Evolutionary conservation across 1,140 invertebrate genomes (phyloP).

Genomic region (Drosophila simulans): DNA sequence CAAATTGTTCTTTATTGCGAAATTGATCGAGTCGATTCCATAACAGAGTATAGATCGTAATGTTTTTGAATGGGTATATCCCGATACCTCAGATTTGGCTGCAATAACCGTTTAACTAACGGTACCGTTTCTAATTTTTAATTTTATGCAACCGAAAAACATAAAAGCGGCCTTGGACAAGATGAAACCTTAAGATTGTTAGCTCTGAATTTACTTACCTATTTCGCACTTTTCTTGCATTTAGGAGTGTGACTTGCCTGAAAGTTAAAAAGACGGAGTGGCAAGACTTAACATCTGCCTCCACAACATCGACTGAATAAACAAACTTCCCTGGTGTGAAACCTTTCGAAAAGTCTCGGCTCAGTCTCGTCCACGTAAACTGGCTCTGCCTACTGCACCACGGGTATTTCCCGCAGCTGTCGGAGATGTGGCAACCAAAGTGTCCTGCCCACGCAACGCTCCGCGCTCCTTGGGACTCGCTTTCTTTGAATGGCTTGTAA

Average conservation of each 20-base stretch:
- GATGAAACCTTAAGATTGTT: neutral
- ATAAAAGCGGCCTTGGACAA: neutral
- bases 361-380: constrained; percentile 3
- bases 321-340: neutral
- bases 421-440: constrained; percentile 12
- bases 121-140: neutral
- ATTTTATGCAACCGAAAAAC: neutral
- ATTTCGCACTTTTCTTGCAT: neutral
- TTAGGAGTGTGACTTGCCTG: neutral
- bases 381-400: constrained; percentile 24
- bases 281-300: neutral
- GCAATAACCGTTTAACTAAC: neutral
- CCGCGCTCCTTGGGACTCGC: constrained; percentile 54
- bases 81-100: too few relatives aligned
- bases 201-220: neutral
- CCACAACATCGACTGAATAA: neutral
- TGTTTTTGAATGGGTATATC: too few relatives aligned
- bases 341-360: neutral
- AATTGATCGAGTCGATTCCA: too few relatives aligned
- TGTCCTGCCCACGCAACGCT: constrained; percentile 56
- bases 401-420: constrained; percentile 30
- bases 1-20: too few relatives aligned
- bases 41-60: too few relatives aligned
- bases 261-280: neutral
- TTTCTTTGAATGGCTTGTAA: constrained; percentile 70